These are phyloP conservation scores for Ernsta delagoae DNA, from an alignment of 2,888 invertebrate genomes.

Conservation along the genomic window DNA sequence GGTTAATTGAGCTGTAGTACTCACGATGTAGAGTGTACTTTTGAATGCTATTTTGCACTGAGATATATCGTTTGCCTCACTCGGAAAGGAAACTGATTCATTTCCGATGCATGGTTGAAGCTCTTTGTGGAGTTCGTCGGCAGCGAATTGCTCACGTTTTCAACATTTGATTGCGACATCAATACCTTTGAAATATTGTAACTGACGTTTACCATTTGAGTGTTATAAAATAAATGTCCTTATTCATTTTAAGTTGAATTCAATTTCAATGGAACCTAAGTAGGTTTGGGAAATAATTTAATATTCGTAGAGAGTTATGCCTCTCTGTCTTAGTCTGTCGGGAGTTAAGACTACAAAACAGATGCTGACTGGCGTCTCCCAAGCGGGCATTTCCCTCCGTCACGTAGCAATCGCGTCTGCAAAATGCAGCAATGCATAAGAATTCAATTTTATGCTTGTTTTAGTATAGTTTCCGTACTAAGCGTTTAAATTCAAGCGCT, in stretches of 20 bases:
- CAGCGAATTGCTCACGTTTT: slow-evolving; percentile 80
- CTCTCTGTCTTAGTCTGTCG: slow-evolving; percentile 47
- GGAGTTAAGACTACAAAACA: slow-evolving; percentile 70
- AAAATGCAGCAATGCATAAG: slow-evolving; percentile 81
- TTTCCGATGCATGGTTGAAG: slow-evolving; percentile 82
- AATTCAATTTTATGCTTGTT: slow-evolving; percentile 75
- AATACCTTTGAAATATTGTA: slow-evolving; percentile 61
- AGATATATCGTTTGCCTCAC: slow-evolving; percentile 77
- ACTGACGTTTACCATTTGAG: slow-evolving; percentile 37
- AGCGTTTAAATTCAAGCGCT: slow-evolving; percentile 29
- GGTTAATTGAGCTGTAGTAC: slow-evolving; percentile 56
- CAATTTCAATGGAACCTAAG: slow-evolving; percentile 38
- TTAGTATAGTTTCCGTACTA: slow-evolving; percentile 38
- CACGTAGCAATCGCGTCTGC: slow-evolving; percentile 76
- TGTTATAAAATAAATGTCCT: slow-evolving; percentile 38
- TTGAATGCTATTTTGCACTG: slow-evolving; percentile 54
- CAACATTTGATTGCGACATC: slow-evolving; percentile 81
- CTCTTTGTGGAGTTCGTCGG: slow-evolving; percentile 81
- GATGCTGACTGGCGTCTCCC: slow-evolving; percentile 80
- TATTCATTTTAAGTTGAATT: slow-evolving; percentile 32
- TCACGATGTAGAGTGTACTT: slow-evolving; percentile 58
- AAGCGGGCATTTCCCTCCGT: slow-evolving; percentile 68
- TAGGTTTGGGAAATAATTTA: slow-evolving; percentile 42
- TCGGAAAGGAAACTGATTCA: slow-evolving; percentile 82
- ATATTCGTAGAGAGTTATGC: slow-evolving; percentile 43